These are phyloP conservation scores for Dione juno DNA, from an alignment of 2,888 invertebrate species.

Conservation along the genomic window DNA sequence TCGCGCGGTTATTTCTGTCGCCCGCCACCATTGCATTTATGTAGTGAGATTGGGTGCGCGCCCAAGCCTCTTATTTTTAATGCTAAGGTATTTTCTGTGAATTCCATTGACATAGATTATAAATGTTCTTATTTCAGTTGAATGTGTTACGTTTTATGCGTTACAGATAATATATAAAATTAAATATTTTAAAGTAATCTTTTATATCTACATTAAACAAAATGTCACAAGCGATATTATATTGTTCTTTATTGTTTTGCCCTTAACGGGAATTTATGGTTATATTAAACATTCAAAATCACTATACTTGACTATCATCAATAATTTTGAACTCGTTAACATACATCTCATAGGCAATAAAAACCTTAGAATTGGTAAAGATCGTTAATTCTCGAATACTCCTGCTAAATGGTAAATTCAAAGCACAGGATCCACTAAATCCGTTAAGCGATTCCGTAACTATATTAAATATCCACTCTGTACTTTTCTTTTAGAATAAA, in stretches of 20 bases:
- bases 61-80: constrained; percentile 48
- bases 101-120: constrained; percentile 14
- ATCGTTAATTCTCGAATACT: constrained; percentile 34
- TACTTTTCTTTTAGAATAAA: neutral
- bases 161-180: neutral
- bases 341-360: constrained; percentile 36
- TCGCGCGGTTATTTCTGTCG: constrained; percentile 56
- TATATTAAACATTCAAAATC: constrained; percentile 6
- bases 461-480: neutral
- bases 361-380: constrained; percentile 37
- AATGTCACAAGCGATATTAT: neutral
- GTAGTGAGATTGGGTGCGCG: constrained; percentile 50
- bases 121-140: neutral
- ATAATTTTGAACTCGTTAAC: constrained; percentile 25
- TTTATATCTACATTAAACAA: too few species aligned
- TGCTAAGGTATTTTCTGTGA: constrained; percentile 31
- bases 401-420: constrained; percentile 27
- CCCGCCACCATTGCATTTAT: constrained; percentile 51
- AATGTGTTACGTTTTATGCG: neutral
- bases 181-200: too few species aligned
- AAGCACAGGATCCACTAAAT: constrained; percentile 6
- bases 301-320: constrained; percentile 11
- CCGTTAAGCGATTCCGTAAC: neutral
- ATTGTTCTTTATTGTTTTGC: neutral
- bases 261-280: neutral